Base-by-base conservation (phyloP, 23 tunicate species). In the Oikopleura albicans region DNA sequence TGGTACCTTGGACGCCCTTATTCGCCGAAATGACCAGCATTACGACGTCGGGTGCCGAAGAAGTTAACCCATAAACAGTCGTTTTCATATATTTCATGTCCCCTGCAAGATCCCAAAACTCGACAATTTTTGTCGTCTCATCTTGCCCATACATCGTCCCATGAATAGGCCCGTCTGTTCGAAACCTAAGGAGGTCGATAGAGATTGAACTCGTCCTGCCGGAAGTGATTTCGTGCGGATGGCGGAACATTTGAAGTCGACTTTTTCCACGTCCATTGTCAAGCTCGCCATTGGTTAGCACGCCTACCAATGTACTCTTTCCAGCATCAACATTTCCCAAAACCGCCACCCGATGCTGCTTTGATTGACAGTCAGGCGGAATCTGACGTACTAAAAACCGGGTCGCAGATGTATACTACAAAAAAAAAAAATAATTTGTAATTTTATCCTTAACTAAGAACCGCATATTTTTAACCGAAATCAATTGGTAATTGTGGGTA, bases 21-120 rank as follows among this genome's bases (percentile, higher is more conserved):
- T 95, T 91, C 0, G 96, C 99, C 56, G 88, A 85, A 75, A 95
- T 89, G 29, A 95, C 96, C 76, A 95, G 59, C 86, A 95, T 87
- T n/a, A 95, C 96, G 84, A 91, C 89, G 85, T 91, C 99, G 0
- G 99, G 99, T 38, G 85, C 88, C 71, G 88, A 85, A 1, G 96
- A 95, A 27, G 99, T 71, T 71, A 71, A 29, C 79, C 79, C 79
- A 29, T 71, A 71, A 27, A 71, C 34, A 2, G 79, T 71, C 33
- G 79, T 71, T 29, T 71, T 71, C 79, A 71, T 71, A 71, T 71
- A 71, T 71, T 71, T 71, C 37, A 29, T 22, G 79, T 71, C 79
- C 37, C 79, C 79, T 2, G 79, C 79, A 16, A 71, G 79, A 29
- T 71, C 79, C 79, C 79, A 71, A 12, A 71, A 12, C 31, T 71